Evolutionary conservation across 1,140 invertebrate species (phyloP).

Genomic region (Drosophila pectinifera): DNA sequence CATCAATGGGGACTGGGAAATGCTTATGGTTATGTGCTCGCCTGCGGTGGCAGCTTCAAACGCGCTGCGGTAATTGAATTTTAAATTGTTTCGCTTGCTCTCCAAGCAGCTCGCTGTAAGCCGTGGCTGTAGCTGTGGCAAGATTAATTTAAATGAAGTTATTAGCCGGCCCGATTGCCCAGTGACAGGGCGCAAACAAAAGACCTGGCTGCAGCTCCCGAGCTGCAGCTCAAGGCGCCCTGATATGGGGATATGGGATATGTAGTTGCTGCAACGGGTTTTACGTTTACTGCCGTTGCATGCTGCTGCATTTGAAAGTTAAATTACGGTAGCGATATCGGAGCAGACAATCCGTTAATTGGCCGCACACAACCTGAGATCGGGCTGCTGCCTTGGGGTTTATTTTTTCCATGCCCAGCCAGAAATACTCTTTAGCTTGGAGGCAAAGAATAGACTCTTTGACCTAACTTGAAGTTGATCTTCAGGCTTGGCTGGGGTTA

Average conservation of each 20-base stretch:
- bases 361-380: slow-evolving; percentile 71
- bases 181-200: slow-evolving; percentile 71
- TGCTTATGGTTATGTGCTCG: slow-evolving; percentile 51
- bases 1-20: slow-evolving; percentile 42
- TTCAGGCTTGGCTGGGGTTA: too few relatives aligned
- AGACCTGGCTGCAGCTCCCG: slow-evolving; percentile 37
- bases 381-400: slow-evolving; percentile 28
- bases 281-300: slow-evolving; percentile 30
- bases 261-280: slow-evolving; percentile 50
- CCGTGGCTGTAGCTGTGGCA: slow-evolving; percentile 28
- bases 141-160: slow-evolving; percentile 82
- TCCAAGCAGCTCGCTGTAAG: slow-evolving; percentile 9
- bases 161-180: slow-evolving; percentile 59
- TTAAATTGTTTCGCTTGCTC: slow-evolving; percentile 63
- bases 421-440: slow-evolving; percentile 21
- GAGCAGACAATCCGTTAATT: slow-evolving; percentile 71
- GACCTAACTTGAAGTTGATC: too few relatives aligned
- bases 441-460: background rate
- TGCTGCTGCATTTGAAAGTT: slow-evolving; percentile 70
- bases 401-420: background rate
- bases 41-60: slow-evolving; percentile 70
- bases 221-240: slow-evolving; percentile 31
- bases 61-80: slow-evolving; percentile 72
- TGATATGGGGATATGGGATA: slow-evolving; percentile 39
- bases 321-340: slow-evolving; percentile 62